These are phyloP conservation scores for Rhea pennata DNA, from an alignment of 2,113 vertebrate species.

Conservation along the genomic window DNA sequence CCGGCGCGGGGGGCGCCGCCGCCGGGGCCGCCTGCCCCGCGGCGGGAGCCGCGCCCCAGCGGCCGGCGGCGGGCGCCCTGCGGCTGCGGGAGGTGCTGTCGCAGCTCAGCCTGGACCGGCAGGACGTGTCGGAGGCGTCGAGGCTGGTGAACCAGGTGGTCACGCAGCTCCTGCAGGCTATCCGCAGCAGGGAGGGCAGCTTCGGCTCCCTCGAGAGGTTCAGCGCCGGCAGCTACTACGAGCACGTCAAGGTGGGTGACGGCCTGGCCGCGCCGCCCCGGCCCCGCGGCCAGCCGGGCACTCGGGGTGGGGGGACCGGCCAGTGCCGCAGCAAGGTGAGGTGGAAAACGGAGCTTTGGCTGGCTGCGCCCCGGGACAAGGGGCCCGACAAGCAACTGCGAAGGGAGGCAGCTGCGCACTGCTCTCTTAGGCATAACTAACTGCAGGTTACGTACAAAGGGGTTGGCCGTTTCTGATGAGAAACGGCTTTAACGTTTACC, in stretches of 20 bases:
- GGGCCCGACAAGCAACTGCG: too few species aligned
- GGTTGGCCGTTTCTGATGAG: not conserved
- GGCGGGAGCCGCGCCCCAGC: too few species aligned
- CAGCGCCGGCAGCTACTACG: conserved; percentile 79
- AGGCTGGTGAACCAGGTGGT: conserved; percentile 11
- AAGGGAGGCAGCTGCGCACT: too few species aligned
- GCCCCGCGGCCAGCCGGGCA: not conserved
- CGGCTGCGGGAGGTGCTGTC: conserved; percentile 30
- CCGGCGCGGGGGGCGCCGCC: not conserved
- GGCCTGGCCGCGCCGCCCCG: too few species aligned
- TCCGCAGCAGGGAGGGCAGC: not conserved
- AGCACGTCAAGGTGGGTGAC: conserved; percentile 74
- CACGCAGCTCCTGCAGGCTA: not conserved
- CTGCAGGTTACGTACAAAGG: too few species aligned
- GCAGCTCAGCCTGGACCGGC: conserved; percentile 7
- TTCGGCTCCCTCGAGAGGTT: not conserved
- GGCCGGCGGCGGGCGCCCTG: not conserved
- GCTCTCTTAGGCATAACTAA: not conserved
- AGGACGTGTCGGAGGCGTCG: not conserved
- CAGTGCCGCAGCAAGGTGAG: too few species aligned
- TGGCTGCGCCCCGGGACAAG: not conserved
- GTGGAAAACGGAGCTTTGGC: not conserved
- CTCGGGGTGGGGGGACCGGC: not conserved
- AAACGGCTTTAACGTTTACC: not conserved
- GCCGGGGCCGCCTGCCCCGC: too few species aligned